Conservation (phyloP, 1,140 invertebrate genomes). For the Wasmannia auropunctata region DNA sequence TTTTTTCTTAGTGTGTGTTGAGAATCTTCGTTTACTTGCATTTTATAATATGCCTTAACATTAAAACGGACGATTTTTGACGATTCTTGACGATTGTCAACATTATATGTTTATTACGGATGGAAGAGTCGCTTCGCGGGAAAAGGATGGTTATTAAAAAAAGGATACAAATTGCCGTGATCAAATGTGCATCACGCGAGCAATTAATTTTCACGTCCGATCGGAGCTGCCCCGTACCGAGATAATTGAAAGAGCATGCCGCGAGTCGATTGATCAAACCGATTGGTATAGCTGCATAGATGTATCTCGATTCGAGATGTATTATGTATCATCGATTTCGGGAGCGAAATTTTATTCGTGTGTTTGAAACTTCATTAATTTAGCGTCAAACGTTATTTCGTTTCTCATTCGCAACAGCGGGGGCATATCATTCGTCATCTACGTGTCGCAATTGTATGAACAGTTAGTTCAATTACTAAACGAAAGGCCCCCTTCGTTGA, state of each 20-base stretch:
- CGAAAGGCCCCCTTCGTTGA: neutral
- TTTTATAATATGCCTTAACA: neutral
- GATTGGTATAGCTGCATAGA: constrained; percentile 62
- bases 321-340: constrained; percentile 40
- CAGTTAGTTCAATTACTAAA: neutral
- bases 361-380: constrained; percentile 57
- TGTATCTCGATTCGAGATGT: constrained; percentile 34
- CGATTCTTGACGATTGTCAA: neutral
- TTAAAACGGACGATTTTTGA: neutral
- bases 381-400: constrained; percentile 46
- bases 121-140: neutral
- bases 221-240: constrained; percentile 46
- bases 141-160: constrained; percentile 6
- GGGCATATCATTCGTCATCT: neutral
- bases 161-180: constrained; percentile 53
- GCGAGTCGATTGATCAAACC: constrained; percentile 63
- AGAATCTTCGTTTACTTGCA: neutral
- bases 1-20: too few species aligned
- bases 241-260: constrained; percentile 68
- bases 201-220: constrained; percentile 66
- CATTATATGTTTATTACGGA: neutral
- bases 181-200: constrained; percentile 64
- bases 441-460: neutral
- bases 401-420: neutral
- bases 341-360: constrained; percentile 43